Percentiles rank a stretch among this genome's conserved stretches.
phyloP scores from a whole-genome alignment of 2,113 vertebrate species.

The Uropsilus gracilis region DNA sequence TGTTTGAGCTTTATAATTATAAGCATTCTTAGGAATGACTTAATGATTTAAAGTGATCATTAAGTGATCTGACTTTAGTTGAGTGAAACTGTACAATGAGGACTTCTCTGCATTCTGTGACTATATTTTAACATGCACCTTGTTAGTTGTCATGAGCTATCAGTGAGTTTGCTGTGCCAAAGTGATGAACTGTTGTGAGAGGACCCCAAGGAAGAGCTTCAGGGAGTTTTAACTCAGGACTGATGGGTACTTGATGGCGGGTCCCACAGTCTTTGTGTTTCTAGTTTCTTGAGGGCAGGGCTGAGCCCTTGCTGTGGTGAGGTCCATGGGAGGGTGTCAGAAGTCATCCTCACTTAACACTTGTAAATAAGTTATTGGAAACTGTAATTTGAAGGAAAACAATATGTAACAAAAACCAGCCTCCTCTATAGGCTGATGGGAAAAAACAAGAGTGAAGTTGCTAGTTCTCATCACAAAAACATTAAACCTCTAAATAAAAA shows the following conservation, averaged over 20 bases:
- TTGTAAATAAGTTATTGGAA: not conserved
- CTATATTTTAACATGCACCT: not conserved
- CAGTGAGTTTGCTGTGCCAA: not conserved
- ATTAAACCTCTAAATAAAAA: not conserved
- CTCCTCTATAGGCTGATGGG: not conserved
- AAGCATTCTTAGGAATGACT: not conserved
- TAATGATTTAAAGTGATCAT: not conserved
- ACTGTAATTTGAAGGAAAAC: not conserved
- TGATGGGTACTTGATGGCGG: not conserved
- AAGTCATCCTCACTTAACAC: not conserved
- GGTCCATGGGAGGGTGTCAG: not conserved
- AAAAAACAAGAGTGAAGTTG: not conserved
- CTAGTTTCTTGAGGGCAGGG: not conserved
- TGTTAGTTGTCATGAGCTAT: not conserved
- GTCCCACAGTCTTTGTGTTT: not conserved
- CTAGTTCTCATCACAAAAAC: not conserved
- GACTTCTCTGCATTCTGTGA: not conserved
- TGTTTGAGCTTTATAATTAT: constrained; percentile 33
- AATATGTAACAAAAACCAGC: not conserved
- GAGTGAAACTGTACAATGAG: not conserved
- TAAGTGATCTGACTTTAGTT: too few relatives aligned
- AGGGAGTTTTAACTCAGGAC: not conserved
- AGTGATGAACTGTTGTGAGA: not conserved
- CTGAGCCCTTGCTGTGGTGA: not conserved
- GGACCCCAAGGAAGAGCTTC: not conserved